Percentiles rank a stretch among this genome's conserved stretches.
Conservation (phyloP, 2,113 vertebrate genomes). For the Abramis brama region DNA sequence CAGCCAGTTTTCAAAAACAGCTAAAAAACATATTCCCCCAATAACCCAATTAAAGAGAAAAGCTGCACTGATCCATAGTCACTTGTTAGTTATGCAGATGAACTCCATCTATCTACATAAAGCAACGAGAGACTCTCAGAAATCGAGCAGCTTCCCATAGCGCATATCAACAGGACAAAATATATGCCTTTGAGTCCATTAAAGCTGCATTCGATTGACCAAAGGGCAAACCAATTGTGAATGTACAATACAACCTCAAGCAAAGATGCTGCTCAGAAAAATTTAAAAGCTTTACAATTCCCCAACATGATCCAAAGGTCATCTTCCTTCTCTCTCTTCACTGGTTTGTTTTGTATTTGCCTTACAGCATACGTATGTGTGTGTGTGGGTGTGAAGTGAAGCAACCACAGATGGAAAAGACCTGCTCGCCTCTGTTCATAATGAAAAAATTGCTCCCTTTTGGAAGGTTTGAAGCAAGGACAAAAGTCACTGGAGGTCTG, state of each 20-base stretch:
- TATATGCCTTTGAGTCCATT: slow-evolving; percentile 25
- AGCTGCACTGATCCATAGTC: slow-evolving; percentile 67
- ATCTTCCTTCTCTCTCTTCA: slow-evolving; percentile 22
- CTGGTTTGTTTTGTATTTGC: slow-evolving; percentile 19
- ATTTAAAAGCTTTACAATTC: slow-evolving; percentile 23
- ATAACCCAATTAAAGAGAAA: slow-evolving; percentile 52
- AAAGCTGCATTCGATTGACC: slow-evolving; percentile 24
- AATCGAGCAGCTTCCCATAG: neutral
- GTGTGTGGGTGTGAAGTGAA: neutral
- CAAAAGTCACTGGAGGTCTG: neutral
- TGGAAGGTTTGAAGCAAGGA: slow-evolving; percentile 19
- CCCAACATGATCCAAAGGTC: slow-evolving; percentile 34
- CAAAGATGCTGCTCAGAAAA: slow-evolving; percentile 12
- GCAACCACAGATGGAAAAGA: neutral
- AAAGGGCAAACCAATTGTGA: slow-evolving; percentile 26
- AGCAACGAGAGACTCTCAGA: slow-evolving; percentile 62
- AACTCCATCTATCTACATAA: slow-evolving; percentile 71
- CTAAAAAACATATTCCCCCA: slow-evolving; percentile 39
- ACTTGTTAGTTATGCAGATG: slow-evolving; percentile 70
- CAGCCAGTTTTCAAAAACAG: neutral
- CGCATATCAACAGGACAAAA: slow-evolving; percentile 1
- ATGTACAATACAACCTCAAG: slow-evolving; percentile 17
- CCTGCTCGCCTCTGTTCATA: neutral
- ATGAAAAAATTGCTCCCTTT: slow-evolving; percentile 26
- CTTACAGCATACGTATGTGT: neutral